phyloP scores from a whole-genome alignment of 92 coral and sea anemone genomes.

The Phenganax stokvisi region DNA sequence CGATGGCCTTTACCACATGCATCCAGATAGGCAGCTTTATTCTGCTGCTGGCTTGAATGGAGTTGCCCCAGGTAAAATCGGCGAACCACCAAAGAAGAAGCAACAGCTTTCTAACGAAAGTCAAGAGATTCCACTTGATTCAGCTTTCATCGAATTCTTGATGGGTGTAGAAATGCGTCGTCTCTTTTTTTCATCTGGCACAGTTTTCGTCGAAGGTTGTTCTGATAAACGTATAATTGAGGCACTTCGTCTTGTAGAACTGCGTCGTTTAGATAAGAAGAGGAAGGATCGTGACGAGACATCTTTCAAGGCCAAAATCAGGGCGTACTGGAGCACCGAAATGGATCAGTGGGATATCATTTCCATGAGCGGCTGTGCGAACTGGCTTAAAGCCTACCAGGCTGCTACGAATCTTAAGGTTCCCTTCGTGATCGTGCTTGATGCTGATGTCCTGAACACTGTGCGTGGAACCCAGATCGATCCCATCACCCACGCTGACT shows the following conservation, averaged over 20 bases:
- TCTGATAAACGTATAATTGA: slow-evolving; percentile 6
- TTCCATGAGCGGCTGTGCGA: slow-evolving; percentile 22
- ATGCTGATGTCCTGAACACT: slow-evolving; percentile 14
- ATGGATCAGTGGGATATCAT: slow-evolving; percentile 46
- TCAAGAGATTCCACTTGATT: background rate
- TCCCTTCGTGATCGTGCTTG: slow-evolving; percentile 33
- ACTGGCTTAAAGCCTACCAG: slow-evolving; percentile 36
- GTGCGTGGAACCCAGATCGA: slow-evolving; percentile 1
- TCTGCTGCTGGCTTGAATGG: background rate
- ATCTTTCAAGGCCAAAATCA: background rate
- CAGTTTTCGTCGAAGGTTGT: slow-evolving; percentile 38
- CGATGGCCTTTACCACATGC: slow-evolving; percentile 31
- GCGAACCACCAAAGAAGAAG: background rate
- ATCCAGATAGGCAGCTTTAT: slow-evolving; percentile 10
- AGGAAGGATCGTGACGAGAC: background rate
- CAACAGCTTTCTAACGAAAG: background rate
- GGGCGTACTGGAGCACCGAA: slow-evolving; percentile 9
- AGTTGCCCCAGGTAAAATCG: background rate
- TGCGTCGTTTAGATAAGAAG: slow-evolving; percentile 4
- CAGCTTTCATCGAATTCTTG: slow-evolving; percentile 9
- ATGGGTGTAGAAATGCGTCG: slow-evolving; percentile 23
- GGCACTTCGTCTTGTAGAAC: slow-evolving; percentile 12
- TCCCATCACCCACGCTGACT: slow-evolving; percentile 21
- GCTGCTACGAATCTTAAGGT: slow-evolving; percentile 26
- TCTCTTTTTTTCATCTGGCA: slow-evolving; percentile 21